Evolutionary conservation across 2,113 vertebrate species (phyloP).

Genomic region (Syrmaticus mikado): DNA sequence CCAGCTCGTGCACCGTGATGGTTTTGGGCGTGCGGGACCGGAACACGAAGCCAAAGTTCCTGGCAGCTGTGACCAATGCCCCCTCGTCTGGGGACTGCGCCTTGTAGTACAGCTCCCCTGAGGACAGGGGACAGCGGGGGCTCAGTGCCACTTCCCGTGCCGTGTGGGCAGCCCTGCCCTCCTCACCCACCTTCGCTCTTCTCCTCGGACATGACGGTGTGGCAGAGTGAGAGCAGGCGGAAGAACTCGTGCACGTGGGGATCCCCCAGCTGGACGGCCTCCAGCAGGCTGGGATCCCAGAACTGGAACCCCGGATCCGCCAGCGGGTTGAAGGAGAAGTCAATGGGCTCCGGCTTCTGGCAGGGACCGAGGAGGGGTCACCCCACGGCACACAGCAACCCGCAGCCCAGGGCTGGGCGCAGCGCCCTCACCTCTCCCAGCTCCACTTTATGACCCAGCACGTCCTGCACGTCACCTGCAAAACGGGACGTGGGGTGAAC

Average conservation of each 20-base stretch:
- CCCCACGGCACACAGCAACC: rapidly evolving
- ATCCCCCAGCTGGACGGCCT: conserved; percentile 87
- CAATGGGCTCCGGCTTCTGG: conserved; percentile 80
- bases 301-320: conserved; percentile 88
- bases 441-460: conserved; percentile 81
- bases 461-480: conserved; percentile 85
- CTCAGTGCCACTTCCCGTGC: rapidly evolving
- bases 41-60: conserved; percentile 94
- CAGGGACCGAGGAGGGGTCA: neutral
- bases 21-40: conserved; percentile 90
- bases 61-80: conserved; percentile 89
- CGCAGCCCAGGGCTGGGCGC: too few relatives aligned
- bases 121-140: neutral
- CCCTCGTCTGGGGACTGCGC: conserved; percentile 94
- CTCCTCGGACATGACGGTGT: conserved; percentile 94
- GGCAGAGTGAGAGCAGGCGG: conserved; percentile 91
- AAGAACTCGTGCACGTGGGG: conserved; percentile 88
- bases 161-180: rapidly evolving
- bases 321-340: conserved; percentile 92
- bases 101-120: conserved; percentile 91
- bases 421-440: conserved; percentile 77
- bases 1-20: conserved; percentile 88
- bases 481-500: neutral
- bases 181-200: conserved; percentile 81
- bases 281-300: conserved; percentile 87